A percentile compares a stretch with the other conserved stretches of the same genome.
Conservation (phyloP, 37 sponge, comb jelly and placozoan species). For the Dysidea cf. avara region DNA sequence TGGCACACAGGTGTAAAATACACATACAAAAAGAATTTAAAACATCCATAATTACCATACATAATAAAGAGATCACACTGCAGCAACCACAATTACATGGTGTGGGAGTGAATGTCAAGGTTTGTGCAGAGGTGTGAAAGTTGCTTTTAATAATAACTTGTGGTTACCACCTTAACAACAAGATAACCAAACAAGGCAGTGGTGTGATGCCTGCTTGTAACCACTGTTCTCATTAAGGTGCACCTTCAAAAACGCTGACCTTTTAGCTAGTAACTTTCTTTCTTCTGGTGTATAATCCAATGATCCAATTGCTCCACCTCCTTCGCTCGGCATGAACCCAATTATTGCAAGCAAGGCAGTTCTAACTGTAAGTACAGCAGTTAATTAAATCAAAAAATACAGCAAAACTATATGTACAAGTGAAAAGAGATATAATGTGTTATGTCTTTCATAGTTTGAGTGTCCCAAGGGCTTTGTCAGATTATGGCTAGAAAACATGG, state of each 20-base stretch:
- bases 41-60: too few species aligned
- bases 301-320: slow-evolving; percentile 90
- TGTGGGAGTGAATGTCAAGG: too few species aligned
- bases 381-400: not conserved
- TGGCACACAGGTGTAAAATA: too few species aligned
- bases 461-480: too few species aligned
- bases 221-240: not conserved
- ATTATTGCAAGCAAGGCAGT: slow-evolving; percentile 94
- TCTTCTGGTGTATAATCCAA: slow-evolving; percentile 84
- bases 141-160: not conserved
- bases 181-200: not conserved
- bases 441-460: not conserved
- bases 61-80: too few species aligned
- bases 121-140: too few species aligned
- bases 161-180: not conserved
- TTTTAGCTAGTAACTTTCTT: slow-evolving; percentile 69
- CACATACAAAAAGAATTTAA: too few species aligned
- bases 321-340: slow-evolving; percentile 97
- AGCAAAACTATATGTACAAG: not conserved
- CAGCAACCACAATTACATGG: too few species aligned
- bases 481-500: too few species aligned
- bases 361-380: slow-evolving; percentile 63
- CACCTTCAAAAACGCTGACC: slow-evolving; percentile 5
- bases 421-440: not conserved
- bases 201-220: not conserved